phyloP scores from a whole-genome alignment of 2,888 invertebrate species.

The Prionchulus punctatus region DNA sequence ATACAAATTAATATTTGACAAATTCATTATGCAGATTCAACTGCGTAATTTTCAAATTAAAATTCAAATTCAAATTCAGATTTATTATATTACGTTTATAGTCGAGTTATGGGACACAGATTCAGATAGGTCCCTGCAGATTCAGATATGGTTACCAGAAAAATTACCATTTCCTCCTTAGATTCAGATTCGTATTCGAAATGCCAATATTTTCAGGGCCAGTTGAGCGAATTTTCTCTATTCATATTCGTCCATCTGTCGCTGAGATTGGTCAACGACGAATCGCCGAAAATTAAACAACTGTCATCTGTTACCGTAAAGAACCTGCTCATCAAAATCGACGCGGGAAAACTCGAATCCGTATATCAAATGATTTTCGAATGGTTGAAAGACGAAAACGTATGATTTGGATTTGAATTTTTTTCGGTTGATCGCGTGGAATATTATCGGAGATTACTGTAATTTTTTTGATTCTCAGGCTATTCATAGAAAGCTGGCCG shows the following conservation, averaged over 20 bases:
- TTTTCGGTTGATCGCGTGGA: not conserved
- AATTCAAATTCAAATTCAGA: too few species aligned
- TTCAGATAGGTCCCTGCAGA: too few species aligned
- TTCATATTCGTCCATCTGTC: slow-evolving; percentile 59
- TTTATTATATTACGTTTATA: too few species aligned
- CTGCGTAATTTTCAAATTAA: too few species aligned
- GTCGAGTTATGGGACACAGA: too few species aligned
- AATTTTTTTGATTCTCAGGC: not conserved
- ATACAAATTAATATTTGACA: too few species aligned
- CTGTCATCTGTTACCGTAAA: slow-evolving; percentile 54
- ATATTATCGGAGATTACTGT: not conserved
- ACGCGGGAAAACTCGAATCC: slow-evolving; percentile 43
- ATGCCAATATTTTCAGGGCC: slow-evolving; percentile 37
- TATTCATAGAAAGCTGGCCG: not conserved
- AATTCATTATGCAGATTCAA: too few species aligned
- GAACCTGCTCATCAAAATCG: slow-evolving; percentile 43
- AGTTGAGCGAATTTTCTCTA: slow-evolving; percentile 46
- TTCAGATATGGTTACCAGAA: too few species aligned
- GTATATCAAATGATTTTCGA: slow-evolving; percentile 53
- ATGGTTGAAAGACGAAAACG: slow-evolving; percentile 52
- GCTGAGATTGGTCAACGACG: slow-evolving; percentile 60
- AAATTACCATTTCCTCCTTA: too few species aligned
- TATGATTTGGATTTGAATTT: slow-evolving; percentile 19
- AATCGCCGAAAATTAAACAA: slow-evolving; percentile 55
- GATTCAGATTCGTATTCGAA: too few species aligned